Evolutionary conservation across 2,888 invertebrate species (phyloP), one percentile per base, ranked within the genome.

Genomic region (Cataglyphis livida): DNA sequence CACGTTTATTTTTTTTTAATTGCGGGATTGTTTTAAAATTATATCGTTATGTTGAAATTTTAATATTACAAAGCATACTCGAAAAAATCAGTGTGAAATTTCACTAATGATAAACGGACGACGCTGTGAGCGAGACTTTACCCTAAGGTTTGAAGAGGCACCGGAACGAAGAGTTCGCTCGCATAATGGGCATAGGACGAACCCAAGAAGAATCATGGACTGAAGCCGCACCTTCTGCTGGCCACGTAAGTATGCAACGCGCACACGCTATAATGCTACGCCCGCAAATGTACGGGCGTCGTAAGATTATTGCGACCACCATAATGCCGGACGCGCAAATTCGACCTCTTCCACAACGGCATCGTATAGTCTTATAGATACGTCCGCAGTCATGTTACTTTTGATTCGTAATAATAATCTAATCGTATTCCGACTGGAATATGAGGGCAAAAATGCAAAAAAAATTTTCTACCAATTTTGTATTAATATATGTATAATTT

Each of bases 151-250:
- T 85, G 68, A 86, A 84, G 88, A 86, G 82, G 88, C 85, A 84
- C 85, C 84, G 48, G 48, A 51, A 82, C 87, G 89, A 88, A 74
- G 88, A 88, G 91, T 90, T 89, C 76, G 87, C 88, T 90, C 90
- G 91, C 90, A 90, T 91, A 92, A 92, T 92, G 90, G 91, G 89
- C 90, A 90, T 89, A 89, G 92, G 92, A 91, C 90, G 91, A 91
- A 92, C 89, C 90, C 85, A 78, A 88, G 91, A 91, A 91, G 91
- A 92, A 93, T 92, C 92, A 91, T 90, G 91, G 91, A 91, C 91
- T 85, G 90, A 91, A 92, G 92, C 93, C 93, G 93, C 93, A 92
- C 93, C 93, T 93, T 93, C 90, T 85, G 85, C 85, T 44, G 86
- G 88, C 87, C 89, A 89, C 89, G 91, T 84, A 76, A 76, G 85